Conservation (phyloP, 2,113 vertebrate species). For the Tiliqua scincoides region DNA sequence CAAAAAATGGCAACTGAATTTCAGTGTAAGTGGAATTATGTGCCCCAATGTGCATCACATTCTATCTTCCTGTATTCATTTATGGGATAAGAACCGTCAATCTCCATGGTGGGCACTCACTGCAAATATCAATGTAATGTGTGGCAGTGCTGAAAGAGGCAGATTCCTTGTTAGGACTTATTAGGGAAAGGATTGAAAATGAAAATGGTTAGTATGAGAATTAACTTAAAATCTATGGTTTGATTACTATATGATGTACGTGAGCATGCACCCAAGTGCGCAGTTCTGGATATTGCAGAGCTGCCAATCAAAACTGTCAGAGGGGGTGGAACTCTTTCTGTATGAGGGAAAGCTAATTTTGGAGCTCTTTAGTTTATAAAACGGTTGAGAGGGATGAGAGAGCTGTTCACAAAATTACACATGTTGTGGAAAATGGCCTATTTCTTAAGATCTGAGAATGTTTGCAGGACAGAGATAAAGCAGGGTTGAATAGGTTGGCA, state of each 20-base stretch:
- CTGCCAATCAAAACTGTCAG: not conserved
- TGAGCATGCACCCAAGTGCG: not conserved
- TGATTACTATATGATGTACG: not conserved
- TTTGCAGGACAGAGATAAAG: no score
- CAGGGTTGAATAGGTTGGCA: no score
- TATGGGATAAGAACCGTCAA: not conserved
- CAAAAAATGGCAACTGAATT: not conserved
- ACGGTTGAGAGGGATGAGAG: not conserved
- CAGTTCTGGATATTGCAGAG: not conserved
- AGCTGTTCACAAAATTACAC: not conserved
- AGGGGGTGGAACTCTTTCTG: not conserved
- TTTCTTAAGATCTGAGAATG: no score
- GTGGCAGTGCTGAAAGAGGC: not conserved
- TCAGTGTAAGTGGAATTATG: not conserved
- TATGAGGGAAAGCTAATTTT: not conserved
- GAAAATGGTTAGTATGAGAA: not conserved
- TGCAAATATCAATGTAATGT: not conserved
- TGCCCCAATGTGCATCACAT: not conserved
- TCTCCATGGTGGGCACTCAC: not conserved
- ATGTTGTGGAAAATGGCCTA: not conserved
- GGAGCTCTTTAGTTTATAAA: not conserved
- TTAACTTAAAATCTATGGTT: not conserved
- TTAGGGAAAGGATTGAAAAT: not conserved
- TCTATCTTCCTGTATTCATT: not conserved
- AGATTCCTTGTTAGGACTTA: not conserved